These are phyloP conservation scores for Nemurella pictetii DNA, from an alignment of 2,888 invertebrate species.

Conservation along the genomic window DNA sequence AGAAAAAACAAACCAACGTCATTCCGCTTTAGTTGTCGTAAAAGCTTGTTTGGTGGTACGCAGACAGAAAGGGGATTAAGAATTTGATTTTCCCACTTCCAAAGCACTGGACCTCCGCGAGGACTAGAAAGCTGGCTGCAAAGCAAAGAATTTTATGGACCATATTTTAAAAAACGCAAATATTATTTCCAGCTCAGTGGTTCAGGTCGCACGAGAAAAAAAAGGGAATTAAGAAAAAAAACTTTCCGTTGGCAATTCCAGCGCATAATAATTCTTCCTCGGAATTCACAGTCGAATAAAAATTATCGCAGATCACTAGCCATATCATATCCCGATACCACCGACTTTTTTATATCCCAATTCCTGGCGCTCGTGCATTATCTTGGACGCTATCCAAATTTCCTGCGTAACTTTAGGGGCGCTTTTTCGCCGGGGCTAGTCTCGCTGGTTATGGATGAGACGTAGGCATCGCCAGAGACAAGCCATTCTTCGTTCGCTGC, in stretches of 20 bases:
- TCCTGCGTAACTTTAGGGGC: not conserved
- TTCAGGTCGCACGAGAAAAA: slow-evolving; percentile 7
- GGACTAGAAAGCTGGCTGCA: not conserved
- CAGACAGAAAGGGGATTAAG: not conserved
- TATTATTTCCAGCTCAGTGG: slow-evolving; percentile 27
- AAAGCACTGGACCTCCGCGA: not conserved
- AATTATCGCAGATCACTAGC: slow-evolving; percentile 31
- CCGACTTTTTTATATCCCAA: not conserved
- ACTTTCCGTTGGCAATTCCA: slow-evolving; percentile 5
- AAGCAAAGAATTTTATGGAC: not conserved
- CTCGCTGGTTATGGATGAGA: not conserved
- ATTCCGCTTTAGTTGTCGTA: not conserved
- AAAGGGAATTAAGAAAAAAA: slow-evolving; percentile 5
- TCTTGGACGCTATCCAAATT: slow-evolving; percentile 24
- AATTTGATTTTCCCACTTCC: not conserved
- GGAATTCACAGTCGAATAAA: slow-evolving; percentile 25
- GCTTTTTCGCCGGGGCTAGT: not conserved
- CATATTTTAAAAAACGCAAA: slow-evolving; percentile 26
- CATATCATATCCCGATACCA: slow-evolving; percentile 26
- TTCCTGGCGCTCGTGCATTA: not conserved
- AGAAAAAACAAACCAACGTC: not conserved
- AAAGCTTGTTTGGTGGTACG: not conserved
- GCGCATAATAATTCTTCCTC: slow-evolving; percentile 26
- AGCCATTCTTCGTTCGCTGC: slow-evolving; percentile 12
- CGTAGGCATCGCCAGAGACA: slow-evolving; percentile 2